Evolutionary conservation across 2,888 invertebrate genomes (phyloP), one percentile per base, ranked within the genome.

Genomic region (Hirtodrosophila confusa): DNA sequence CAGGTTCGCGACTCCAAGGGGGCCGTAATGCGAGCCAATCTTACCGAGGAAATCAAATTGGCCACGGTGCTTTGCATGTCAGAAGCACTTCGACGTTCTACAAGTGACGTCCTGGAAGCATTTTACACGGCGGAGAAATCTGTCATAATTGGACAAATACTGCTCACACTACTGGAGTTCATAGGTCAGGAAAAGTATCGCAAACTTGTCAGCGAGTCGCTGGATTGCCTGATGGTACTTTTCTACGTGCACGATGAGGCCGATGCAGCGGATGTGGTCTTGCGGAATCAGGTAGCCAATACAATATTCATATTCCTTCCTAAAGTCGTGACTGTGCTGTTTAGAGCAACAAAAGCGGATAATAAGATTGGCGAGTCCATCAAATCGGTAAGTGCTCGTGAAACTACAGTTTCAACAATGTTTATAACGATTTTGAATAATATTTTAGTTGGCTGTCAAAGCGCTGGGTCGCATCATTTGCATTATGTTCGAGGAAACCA

Each of bases 151-250:
- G 94, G 94, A 3, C 94, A 95, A 85, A 93, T 94, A 48, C 92
- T 96, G 44, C 94, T 94, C 77, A 92, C 94, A 0, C 93, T 94
- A 11, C 92, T 95, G 1, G 94, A 94, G 75, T 91, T 96, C 12
- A 94, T 95, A 8, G 94, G 94, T 88, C 90, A 92, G 35, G 96
- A 96, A 88, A 94, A 93, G 87, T 93, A 94, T 39, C 92, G 93
- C 36, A 90, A 93, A 43, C 90, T 96, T 10, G 94, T 95, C 95
- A 88, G 92, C 51, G 86, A 91, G 43, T 92, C 94, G 0, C 91
- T 94, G 40, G 92, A 94, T 55, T 94, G 94, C 74, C 90, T 96
- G 8, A 93, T 94, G 91, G 92, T 93, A 0, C 91, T 95, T 45
- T 94, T 94, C 17, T 93, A 93, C 77, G 93, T 94, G 0, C 93